Evolutionary conservation across 1,140 invertebrate genomes (phyloP).

Genomic region (Dysdera silvatica): DNA sequence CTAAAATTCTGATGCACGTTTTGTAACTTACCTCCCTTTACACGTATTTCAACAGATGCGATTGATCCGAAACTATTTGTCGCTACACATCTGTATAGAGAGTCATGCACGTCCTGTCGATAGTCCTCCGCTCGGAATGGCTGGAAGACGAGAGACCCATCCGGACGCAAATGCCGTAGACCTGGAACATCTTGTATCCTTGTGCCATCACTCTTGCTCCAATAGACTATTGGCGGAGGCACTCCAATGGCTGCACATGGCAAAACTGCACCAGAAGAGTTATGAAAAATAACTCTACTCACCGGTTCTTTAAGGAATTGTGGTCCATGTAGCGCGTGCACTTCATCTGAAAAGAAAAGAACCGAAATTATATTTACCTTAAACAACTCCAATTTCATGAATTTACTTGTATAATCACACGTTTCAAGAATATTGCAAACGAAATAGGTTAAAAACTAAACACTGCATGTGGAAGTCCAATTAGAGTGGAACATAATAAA

Average conservation of each 20-base stretch:
- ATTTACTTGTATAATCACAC: too few relatives aligned
- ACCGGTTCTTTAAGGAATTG: slow-evolving; percentile 85
- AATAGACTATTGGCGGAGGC: slow-evolving; percentile 79
- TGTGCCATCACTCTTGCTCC: slow-evolving; percentile 52
- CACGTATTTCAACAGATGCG: slow-evolving; percentile 82
- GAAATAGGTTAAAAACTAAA: too few relatives aligned
- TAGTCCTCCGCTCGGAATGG: slow-evolving; percentile 40
- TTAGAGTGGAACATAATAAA: too few relatives aligned
- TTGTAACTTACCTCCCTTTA: slow-evolving; percentile 85
- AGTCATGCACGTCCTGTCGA: slow-evolving; percentile 51
- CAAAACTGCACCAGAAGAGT: slow-evolving; percentile 82
- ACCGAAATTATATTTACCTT: too few relatives aligned
- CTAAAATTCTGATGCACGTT: too few relatives aligned
- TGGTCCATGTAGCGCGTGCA: slow-evolving; percentile 52
- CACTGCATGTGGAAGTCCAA: too few relatives aligned
- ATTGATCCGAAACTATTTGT: slow-evolving; percentile 79
- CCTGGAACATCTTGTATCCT: slow-evolving; percentile 54
- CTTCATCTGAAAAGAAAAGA: background rate
- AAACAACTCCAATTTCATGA: too few relatives aligned
- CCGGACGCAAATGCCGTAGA: slow-evolving; percentile 55
- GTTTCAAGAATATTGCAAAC: too few relatives aligned
- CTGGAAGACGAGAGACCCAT: slow-evolving; percentile 43
- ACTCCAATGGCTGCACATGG: slow-evolving; percentile 78
- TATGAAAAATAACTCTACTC: slow-evolving; percentile 83
- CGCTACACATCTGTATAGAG: slow-evolving; percentile 72